Conservation (phyloP, 2,113 vertebrate species). For the Zonotrichia leucophrys region DNA sequence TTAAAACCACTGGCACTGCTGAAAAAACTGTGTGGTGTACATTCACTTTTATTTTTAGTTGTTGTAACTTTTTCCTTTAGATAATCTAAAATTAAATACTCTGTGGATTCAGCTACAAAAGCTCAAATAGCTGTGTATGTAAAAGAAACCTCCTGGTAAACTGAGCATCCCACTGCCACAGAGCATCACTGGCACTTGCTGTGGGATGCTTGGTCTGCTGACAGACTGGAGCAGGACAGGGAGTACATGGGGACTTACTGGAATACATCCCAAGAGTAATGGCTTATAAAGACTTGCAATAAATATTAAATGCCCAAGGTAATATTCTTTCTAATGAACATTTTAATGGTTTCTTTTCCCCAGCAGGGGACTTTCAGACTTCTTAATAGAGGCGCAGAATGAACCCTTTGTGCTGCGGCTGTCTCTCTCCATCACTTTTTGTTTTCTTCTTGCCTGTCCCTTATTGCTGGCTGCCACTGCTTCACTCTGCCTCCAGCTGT, state of each 20-base stretch:
- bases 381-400: slow-evolving; percentile 10
- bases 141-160: slow-evolving; percentile 4
- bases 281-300: slow-evolving; percentile 18
- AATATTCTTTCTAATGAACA: slow-evolving; percentile 57
- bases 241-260: not conserved
- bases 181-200: not conserved
- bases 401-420: not conserved
- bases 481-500: slow-evolving; percentile 18
- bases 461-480: slow-evolving; percentile 7
- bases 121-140: not conserved
- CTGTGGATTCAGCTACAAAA: not conserved
- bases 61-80: not conserved
- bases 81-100: not conserved
- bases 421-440: not conserved
- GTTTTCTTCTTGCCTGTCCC: not conserved
- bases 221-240: not conserved
- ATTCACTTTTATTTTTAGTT: not conserved
- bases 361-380: not conserved
- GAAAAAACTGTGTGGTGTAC: not conserved
- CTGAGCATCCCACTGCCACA: not conserved
- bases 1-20: not conserved
- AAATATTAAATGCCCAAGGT: slow-evolving; percentile 30
- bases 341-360: slow-evolving; percentile 43
- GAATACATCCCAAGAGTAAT: not conserved
- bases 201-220: not conserved